Conservation (phyloP, 2,888 invertebrate species). For the Scaptomyza caliginosa region DNA sequence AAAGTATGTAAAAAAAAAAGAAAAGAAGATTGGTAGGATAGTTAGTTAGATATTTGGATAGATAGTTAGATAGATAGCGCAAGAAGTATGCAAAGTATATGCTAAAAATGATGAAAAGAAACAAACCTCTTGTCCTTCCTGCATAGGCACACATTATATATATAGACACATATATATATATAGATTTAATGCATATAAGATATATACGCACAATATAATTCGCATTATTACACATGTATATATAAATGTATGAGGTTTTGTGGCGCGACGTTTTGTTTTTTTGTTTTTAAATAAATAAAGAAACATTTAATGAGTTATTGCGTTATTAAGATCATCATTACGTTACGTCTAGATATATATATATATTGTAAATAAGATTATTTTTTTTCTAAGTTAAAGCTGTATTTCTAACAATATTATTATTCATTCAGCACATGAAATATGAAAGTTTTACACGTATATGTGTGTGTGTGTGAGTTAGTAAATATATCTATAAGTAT, state of each 20-base stretch:
- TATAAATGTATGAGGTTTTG: slow-evolving; percentile 19
- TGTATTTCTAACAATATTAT: slow-evolving; percentile 6
- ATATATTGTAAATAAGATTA: not conserved
- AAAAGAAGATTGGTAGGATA: slow-evolving; percentile 3
- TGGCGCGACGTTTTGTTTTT: slow-evolving; percentile 39
- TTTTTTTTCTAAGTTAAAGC: slow-evolving; percentile 7
- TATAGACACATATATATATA: slow-evolving; percentile 22
- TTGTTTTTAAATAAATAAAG: slow-evolving; percentile 67
- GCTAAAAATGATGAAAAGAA: slow-evolving; percentile 80
- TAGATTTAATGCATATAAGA: slow-evolving; percentile 7
- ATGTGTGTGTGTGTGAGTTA: not conserved
- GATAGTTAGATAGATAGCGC: slow-evolving; percentile 12
- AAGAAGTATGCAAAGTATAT: slow-evolving; percentile 54
- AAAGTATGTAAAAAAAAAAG: not conserved
- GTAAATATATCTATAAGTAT: not conserved
- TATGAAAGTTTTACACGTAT: not conserved
- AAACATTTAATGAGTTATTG: slow-evolving; percentile 68
- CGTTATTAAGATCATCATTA: slow-evolving; percentile 45
- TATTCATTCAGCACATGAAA: slow-evolving; percentile 22
- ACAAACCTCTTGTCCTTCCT: slow-evolving; percentile 88
- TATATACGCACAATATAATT: no score
- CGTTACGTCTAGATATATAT: slow-evolving; percentile 4
- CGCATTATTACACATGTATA: slow-evolving; percentile 11
- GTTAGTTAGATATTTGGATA: slow-evolving; percentile 11
- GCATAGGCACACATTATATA: slow-evolving; percentile 62